phyloP scores from a whole-genome alignment of 2,888 invertebrate species.

The Ochropleura plecta region DNA sequence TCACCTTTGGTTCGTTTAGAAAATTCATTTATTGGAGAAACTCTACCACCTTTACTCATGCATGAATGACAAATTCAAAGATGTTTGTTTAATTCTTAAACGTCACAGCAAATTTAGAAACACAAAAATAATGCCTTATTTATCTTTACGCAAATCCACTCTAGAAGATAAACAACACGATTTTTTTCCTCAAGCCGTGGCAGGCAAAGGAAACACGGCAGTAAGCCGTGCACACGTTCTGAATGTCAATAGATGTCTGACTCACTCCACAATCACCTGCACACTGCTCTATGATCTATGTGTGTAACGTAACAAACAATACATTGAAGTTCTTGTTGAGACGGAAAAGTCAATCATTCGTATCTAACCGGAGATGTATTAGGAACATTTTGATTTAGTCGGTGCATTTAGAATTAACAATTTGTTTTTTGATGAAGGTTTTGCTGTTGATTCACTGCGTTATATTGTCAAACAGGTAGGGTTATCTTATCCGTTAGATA shows the following conservation, averaged over 20 bases:
- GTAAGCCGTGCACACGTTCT: slow-evolving; percentile 58
- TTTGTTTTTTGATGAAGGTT: slow-evolving; percentile 15
- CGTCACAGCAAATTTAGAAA: not conserved
- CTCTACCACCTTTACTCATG: not conserved
- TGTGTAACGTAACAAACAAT: slow-evolving; percentile 47
- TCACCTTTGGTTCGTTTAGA: slow-evolving; percentile 33
- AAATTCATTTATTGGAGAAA: slow-evolving; percentile 15
- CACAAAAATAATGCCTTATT: slow-evolving; percentile 1
- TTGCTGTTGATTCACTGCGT: slow-evolving; percentile 61
- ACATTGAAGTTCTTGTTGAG: slow-evolving; percentile 61
- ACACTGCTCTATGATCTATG: slow-evolving; percentile 63
- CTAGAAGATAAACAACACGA: slow-evolving; percentile 29
- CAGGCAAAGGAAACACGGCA: slow-evolving; percentile 64
- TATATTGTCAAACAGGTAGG: slow-evolving; percentile 48
- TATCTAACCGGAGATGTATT: slow-evolving; percentile 34
- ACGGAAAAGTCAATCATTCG: slow-evolving; percentile 28
- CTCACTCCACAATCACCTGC: slow-evolving; percentile 76
- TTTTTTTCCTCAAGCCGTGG: slow-evolving; percentile 50
- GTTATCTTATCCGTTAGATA: slow-evolving; percentile 65
- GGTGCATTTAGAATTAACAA: slow-evolving; percentile 11
- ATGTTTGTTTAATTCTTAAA: slow-evolving; percentile 11
- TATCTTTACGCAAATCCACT: not conserved
- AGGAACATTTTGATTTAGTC: slow-evolving; percentile 7
- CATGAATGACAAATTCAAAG: slow-evolving; percentile 17
- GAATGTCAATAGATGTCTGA: slow-evolving; percentile 78